Evolutionary conservation across 2,888 invertebrate genomes (phyloP), one percentile per base, ranked within the genome.

Genomic region (Hemistola chrysoprasaria): DNA sequence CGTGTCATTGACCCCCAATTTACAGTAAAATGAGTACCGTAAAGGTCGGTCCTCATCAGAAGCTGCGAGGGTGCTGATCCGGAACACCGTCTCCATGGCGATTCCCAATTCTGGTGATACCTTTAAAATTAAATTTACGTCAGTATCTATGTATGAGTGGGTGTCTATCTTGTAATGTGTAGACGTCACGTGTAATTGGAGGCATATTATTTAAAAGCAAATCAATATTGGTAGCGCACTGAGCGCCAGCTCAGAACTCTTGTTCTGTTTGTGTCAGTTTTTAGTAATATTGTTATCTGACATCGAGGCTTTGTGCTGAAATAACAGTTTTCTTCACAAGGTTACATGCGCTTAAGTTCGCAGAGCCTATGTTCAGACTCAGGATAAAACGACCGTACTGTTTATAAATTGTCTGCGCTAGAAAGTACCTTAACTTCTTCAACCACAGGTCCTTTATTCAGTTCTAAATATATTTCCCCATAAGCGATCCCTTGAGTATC

Each of bases 61-160:
- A 2, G 62, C 64, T 0, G 70, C 56, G 0, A 42, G 38, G 3
- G 67, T 73, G 32, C 75, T 76, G 20, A 80, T 47, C 0, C 77
- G 71, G 41, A 75, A 80, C 5, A 75, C 22, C 0, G 80, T 76
- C 34, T 78, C 75, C 56, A 82, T 49, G 0, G 79, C 78, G 4
- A 55, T 59, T 0, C 78, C 81, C 0, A 53, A 43, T 8, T 56
- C 50, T 6, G 80, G 79, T 4, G 55, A 47, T 6, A 74, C 52
- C 82, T 82, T 47, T 8, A 38, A 32, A 4, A 30, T 8, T n/a
- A 22, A 1, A 29, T n/a, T n/a, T n/a, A n/a, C n/a, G n/a, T n/a
- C n/a, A n/a, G n/a, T n/a, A n/a, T n/a, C n/a, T n/a, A n/a, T n/a
- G n/a, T n/a, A n/a, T n/a, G n/a, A n/a, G n/a, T n/a, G n/a, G n/a